Evolutionary conservation across 2,888 invertebrate species (phyloP), one percentile per base, ranked within the genome.

Genomic region (Lithophane socia): DNA sequence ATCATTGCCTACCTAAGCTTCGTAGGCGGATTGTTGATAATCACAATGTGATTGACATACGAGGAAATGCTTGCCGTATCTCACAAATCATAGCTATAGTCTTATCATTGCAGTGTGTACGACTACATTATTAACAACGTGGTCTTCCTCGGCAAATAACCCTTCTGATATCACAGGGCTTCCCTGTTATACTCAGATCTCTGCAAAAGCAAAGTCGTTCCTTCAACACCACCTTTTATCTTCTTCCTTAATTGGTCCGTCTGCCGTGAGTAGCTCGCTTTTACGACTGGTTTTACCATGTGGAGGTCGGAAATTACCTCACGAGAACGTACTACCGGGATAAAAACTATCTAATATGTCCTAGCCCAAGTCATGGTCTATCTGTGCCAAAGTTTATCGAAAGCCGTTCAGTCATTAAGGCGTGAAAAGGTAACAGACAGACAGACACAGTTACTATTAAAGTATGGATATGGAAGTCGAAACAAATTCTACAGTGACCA

Each of bases 1-100:
- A 67, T 81, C 49, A 75, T 58, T 58, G 18, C 52, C 58, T 52
- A 44, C 63, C 47, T 82, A 58, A 68, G 66, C 75, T 67, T 75
- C 24, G 13, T 54, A 24, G 76, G 67, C 24, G 47, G 67, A 58
- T 21, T 52, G 63, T 68, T 58, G 44, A 58, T 47, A 52, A 68
- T 79, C 76, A 75, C 29, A 76, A 37, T 18, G 37, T 58, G 58
- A 76, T 52, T 64, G 49, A 47, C 63, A 44, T 52, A 82, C 49
- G 5, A 42, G 37, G n/a, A 44, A 1, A 24, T 56, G n/a, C 24
- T n/a, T 54, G 52, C 37, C 29, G 21, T 24, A 29, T 47, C 37
- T 24, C 44, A 52, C 37, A 52, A 79, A 61, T 56, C n/a, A n/a
- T 24, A 73, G 7, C n/a, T 73, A 12, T 16, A 78, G n/a, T 13